Percentiles rank a stretch among this genome's conserved stretches.
Evolutionary conservation across 2,797 vertebrate species (phyloP).

Genomic region (Paedocypris micromegethes): DNA sequence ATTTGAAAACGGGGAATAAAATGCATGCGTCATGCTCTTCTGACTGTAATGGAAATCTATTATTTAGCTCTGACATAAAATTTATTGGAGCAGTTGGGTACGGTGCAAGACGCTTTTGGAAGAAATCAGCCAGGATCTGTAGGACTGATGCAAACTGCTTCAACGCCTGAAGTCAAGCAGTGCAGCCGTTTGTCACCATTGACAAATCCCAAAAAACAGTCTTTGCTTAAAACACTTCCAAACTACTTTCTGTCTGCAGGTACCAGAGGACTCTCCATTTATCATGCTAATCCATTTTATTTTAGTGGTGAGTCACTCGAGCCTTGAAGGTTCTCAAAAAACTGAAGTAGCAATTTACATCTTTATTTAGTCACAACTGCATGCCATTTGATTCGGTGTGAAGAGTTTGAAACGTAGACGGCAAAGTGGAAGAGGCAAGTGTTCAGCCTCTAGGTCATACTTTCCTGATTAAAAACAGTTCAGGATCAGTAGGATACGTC

Average conservation of each 20-base stretch:
- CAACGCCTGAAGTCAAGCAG: conserved; percentile 3
- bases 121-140: conserved; percentile 9
- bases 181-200: not conserved
- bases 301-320: conserved; percentile 10
- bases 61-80: conserved; percentile 44
- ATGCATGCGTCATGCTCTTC: conserved; percentile 44
- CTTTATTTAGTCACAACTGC: no score
- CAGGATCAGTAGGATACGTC: no score
- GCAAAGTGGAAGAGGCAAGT: no score
- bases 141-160: conserved; percentile 4
- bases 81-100: conserved; percentile 32
- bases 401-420: no score
- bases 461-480: no score
- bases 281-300: conserved; percentile 11
- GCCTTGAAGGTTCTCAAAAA: not conserved
- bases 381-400: no score
- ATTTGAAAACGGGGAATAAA: conserved; percentile 42
- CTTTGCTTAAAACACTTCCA: conserved; percentile 4
- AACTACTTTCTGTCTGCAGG: not conserved
- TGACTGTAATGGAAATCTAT: conserved; percentile 44
- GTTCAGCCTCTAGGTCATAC: no score
- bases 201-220: not conserved
- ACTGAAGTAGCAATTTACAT: no score
- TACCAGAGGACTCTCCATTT: not conserved
- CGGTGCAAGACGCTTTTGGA: not conserved